Conservation (phyloP, 2,113 vertebrate species). For the Erythrocercus mccallii region DNA sequence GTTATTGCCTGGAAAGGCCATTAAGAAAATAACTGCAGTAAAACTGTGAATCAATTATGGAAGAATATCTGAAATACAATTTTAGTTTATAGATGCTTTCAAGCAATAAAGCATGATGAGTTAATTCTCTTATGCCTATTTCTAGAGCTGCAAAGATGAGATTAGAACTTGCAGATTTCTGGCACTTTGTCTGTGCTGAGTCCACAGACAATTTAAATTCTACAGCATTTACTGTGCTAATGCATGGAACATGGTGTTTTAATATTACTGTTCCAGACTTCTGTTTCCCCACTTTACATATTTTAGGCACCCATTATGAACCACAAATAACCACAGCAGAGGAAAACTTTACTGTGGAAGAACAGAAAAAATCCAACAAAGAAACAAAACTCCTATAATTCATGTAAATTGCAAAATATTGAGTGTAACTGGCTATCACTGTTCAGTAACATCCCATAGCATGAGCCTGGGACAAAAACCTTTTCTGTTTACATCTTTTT, state of each 20-base stretch:
- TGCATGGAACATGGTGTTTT: not conserved
- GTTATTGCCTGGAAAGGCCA: conserved; percentile 38
- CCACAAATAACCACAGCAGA: conserved; percentile 45
- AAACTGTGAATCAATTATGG: conserved; percentile 50
- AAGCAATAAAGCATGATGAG: conserved; percentile 67
- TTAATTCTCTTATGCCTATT: conserved; percentile 66
- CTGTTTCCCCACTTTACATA: not conserved
- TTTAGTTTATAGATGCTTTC: conserved; percentile 66
- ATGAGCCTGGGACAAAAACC: not conserved
- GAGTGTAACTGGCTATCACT: conserved; percentile 32
- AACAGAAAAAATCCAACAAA: not conserved
- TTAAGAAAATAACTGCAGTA: conserved; percentile 55
- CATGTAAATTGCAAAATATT: conserved; percentile 52
- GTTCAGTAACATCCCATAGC: not conserved
- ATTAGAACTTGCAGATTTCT: conserved; percentile 54
- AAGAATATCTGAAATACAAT: conserved; percentile 57
- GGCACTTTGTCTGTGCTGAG: not conserved
- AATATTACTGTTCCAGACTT: not conserved
- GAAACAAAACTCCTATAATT: not conserved
- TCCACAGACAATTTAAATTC: conserved; percentile 11
- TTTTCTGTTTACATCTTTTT: not conserved
- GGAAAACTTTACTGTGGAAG: conserved; percentile 33
- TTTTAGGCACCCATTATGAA: conserved; percentile 44
- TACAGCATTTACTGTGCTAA: not conserved
- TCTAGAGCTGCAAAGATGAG: conserved; percentile 60